These are phyloP conservation scores for Apis florea DNA, from an alignment of 1,140 invertebrate genomes.

Conservation along the genomic window DNA sequence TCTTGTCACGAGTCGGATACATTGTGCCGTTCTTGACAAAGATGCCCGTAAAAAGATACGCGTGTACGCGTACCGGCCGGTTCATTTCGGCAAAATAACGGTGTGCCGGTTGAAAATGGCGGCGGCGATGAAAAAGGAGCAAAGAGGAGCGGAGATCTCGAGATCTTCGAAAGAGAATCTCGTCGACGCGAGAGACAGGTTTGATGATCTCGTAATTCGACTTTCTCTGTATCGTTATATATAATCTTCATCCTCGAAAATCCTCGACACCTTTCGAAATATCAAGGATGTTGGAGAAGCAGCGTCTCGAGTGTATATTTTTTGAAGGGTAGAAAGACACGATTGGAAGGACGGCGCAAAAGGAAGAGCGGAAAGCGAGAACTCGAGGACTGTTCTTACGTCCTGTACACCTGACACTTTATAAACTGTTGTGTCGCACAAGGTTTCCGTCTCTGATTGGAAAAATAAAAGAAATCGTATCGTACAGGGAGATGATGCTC, in stretches of 20 bases:
- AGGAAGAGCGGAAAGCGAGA: neutral
- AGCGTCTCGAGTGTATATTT: neutral
- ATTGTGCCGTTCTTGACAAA: slow-evolving; percentile 17
- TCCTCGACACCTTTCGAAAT: neutral
- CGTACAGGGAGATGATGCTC: neutral
- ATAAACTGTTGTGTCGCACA: neutral
- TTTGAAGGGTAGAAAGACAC: neutral
- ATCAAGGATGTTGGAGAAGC: neutral
- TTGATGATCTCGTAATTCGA: neutral
- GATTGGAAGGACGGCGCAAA: neutral
- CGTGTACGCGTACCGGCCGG: neutral
- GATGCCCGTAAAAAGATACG: slow-evolving; percentile 28
- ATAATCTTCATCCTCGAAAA: neutral
- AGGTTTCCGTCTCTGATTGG: no score
- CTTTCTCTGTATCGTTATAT: no score
- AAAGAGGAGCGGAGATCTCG: no score
- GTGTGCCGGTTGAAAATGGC: slow-evolving; percentile 8
- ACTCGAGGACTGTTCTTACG: neutral
- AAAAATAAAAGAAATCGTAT: neutral
- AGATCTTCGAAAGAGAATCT: neutral
- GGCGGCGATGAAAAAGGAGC: neutral
- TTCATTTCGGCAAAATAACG: slow-evolving; percentile 56
- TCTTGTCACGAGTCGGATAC: neutral
- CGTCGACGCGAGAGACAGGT: neutral
- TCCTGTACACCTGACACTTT: neutral